Percentiles rank a stretch among this genome's conserved stretches.
Evolutionary conservation across 2,888 invertebrate species (phyloP).

Genomic region (Rhogogaster chlorosoma): DNA sequence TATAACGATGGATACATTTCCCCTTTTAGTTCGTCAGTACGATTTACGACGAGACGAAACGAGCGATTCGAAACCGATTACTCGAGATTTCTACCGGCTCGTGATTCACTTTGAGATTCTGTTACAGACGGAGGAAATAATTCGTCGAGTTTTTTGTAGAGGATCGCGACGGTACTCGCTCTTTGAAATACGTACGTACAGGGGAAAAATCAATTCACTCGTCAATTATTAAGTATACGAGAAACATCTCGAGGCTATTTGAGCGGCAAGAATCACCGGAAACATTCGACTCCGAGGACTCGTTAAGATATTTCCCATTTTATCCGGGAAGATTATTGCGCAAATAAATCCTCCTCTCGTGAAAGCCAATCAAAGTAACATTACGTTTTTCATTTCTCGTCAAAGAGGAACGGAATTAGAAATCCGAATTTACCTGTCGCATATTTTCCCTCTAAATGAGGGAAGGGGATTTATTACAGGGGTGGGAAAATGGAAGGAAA

Average conservation of each 20-base stretch:
- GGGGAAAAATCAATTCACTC: background rate
- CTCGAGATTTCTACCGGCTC: background rate
- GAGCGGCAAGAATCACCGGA: background rate
- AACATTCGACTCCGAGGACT: background rate
- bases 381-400: background rate
- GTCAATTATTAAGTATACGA: background rate
- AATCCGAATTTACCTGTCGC: background rate
- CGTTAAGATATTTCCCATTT: background rate
- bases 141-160: constrained; percentile 18
- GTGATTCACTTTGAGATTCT: background rate
- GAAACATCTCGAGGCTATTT: background rate
- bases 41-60: background rate
- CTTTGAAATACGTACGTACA: background rate
- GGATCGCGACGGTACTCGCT: background rate
- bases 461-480: background rate
- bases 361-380: background rate
- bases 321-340: background rate
- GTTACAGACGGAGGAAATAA: background rate
- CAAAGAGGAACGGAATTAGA: background rate
- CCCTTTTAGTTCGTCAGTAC: background rate
- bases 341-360: background rate
- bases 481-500: no score
- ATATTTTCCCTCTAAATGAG: background rate
- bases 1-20: background rate
- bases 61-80: background rate